Conservation (phyloP, 2,113 vertebrate genomes). For the Pseudolaguvia tuberculata region DNA sequence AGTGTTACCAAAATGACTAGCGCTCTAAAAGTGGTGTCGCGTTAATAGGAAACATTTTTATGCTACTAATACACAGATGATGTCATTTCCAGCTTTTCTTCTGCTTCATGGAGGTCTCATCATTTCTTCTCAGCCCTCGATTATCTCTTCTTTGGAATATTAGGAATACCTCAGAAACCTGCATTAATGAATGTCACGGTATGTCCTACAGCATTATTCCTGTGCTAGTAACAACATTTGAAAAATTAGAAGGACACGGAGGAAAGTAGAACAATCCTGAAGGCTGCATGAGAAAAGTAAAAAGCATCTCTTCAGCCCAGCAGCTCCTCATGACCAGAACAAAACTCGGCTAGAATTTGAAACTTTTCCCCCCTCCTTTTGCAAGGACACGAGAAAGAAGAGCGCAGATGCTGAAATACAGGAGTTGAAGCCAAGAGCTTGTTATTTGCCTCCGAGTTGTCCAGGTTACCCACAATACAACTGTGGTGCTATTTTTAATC, state of each 20-base stretch:
- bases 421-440: slow-evolving; percentile 30
- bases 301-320: neutral
- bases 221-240: neutral
- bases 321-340: neutral
- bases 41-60: neutral
- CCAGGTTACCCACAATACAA: slow-evolving; percentile 59
- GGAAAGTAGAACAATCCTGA: neutral
- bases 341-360: neutral
- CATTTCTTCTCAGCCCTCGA: neutral
- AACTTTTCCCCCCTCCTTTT: too few species aligned
- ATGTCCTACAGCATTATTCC: neutral
- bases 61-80: too few species aligned
- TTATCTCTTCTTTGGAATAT: neutral
- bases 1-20: neutral
- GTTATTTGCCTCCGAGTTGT: slow-evolving; percentile 60
- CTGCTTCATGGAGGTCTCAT: neutral
- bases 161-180: neutral
- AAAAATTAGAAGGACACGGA: neutral
- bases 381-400: neutral
- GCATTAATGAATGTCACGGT: too few species aligned
- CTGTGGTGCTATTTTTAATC: slow-evolving; percentile 58
- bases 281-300: neutral
- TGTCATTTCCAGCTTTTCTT: neutral
- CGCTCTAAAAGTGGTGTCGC: neutral
- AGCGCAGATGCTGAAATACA: slow-evolving; percentile 2